These are phyloP conservation scores for Tetranychus piercei DNA, from an alignment of 2,888 invertebrate species.

Conservation along the genomic window DNA sequence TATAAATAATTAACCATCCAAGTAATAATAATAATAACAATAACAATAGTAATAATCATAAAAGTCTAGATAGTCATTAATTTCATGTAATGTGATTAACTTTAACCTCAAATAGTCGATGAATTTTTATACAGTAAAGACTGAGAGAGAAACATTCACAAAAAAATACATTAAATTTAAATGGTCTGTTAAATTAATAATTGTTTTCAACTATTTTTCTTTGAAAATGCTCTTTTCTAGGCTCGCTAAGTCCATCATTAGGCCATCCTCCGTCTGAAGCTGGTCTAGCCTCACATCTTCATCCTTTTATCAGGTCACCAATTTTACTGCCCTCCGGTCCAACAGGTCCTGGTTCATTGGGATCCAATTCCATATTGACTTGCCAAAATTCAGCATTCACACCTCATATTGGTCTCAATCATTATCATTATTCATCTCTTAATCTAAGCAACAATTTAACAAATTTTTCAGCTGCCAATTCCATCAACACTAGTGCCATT, in stretches of 20 bases:
- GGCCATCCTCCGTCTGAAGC: constrained; percentile 33
- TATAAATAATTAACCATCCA: no score
- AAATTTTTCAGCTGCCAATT: neutral
- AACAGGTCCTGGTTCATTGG: constrained; percentile 7
- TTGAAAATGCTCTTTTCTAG: constrained; percentile 27
- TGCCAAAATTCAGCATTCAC: constrained; percentile 15
- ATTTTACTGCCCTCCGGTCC: constrained; percentile 20
- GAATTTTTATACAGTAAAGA: no score
- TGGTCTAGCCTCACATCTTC: constrained; percentile 42
- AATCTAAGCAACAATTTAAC: neutral
- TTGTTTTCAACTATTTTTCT: neutral
- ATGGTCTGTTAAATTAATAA: neutral
- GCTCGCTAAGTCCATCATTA: constrained; percentile 69
- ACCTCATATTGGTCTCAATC: neutral
- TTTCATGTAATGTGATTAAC: no score
- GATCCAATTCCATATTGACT: constrained; percentile 9
- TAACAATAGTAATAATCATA: no score
- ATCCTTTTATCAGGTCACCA: constrained; percentile 48
- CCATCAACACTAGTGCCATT: neutral
- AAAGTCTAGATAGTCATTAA: no score
- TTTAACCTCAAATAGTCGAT: no score
- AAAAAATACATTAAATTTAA: neutral
- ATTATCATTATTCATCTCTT: constrained; percentile 8
- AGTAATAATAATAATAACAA: no score
- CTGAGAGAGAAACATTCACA: no score